Evolutionary conservation across 2,888 invertebrate species (phyloP), one percentile per base, ranked within the genome.

Genomic region (Scelioninae gen. 1): DNA sequence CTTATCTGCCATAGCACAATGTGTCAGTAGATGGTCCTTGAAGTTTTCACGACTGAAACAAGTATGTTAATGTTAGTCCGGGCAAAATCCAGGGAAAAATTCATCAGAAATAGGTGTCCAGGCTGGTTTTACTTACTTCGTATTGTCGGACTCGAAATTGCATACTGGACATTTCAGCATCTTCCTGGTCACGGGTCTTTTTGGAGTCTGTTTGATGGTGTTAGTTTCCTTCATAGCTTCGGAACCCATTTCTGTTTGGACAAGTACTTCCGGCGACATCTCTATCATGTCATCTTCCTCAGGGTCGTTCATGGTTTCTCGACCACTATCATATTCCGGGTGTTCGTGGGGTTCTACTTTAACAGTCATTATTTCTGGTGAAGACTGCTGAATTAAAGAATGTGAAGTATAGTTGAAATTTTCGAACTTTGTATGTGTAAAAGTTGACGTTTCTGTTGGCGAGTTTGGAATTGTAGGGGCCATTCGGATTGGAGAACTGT

Each of bases 221-320:
- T 45, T 63, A 1, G 63, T 47, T 16, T 9, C 31, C 0, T 77
- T 63, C n/a, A 15, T 55, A 0, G 63, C 11, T 9, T 66, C 69
- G 7, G 58, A 51, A 13, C 16, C 29, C 5, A 60, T 32, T 32
- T 79, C 79, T 7, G 72, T 55, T 60, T 79, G 79, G 0, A 79
- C 55, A 1, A 79, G 45, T 0, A 79, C 79, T 66, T 79, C 79
- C 13, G 79, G 79, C 0, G 79, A 79, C 56, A 79, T 49, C 16
- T 79, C 79, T 9, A 79, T 58, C 66, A 65, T 65, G 13, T 79
- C 71, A n/a, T 72, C 71, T 5, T 72, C 79, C 38, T 79, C 79
- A 9, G 66, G 32, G 5, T 72, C 79, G 11, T 72, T 13, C 29
- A 74, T 15, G 8, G 68, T 69, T 69, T 69, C 69, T 1, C 77